A percentile compares a stretch with the other conserved stretches of the same genome.
Conservation (phyloP, 2,888 invertebrate species). For the Scaptomyza reducta region DNA sequence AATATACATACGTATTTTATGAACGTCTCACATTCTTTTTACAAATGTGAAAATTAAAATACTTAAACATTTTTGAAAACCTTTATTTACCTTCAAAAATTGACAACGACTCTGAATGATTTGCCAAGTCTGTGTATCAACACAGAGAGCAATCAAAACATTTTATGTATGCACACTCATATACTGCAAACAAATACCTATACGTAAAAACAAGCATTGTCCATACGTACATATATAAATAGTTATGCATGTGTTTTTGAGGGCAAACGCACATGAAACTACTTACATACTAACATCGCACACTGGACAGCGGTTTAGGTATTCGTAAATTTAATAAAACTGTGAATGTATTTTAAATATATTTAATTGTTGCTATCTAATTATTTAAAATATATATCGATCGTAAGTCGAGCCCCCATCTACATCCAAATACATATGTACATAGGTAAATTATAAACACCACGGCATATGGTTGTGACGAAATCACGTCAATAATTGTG, state of each 20-base stretch:
- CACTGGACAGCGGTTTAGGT: background rate
- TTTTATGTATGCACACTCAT: background rate
- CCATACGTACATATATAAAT: background rate
- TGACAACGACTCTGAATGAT: constrained; percentile 2
- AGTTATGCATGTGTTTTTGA: background rate
- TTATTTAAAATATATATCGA: background rate
- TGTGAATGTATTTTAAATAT: no score
- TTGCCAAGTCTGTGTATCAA: background rate
- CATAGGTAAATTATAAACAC: background rate
- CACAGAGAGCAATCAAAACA: constrained; percentile 1
- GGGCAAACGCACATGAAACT: background rate
- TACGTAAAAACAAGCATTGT: constrained; percentile 1
- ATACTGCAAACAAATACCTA: background rate
- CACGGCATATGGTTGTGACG: background rate
- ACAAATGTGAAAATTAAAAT: background rate
- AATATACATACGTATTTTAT: background rate
- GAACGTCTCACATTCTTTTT: background rate
- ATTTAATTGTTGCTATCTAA: background rate
- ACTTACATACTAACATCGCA: background rate
- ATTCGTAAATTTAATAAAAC: background rate
- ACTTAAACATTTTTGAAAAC: background rate
- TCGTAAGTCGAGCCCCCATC: no score
- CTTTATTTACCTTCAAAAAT: background rate
- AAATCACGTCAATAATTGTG: background rate
- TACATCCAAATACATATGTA: no score